Percentiles rank a stretch among this genome's conserved stretches.
These are phyloP conservation scores for Alca torda DNA, from an alignment of 2,797 vertebrate species.

Conservation along the genomic window DNA sequence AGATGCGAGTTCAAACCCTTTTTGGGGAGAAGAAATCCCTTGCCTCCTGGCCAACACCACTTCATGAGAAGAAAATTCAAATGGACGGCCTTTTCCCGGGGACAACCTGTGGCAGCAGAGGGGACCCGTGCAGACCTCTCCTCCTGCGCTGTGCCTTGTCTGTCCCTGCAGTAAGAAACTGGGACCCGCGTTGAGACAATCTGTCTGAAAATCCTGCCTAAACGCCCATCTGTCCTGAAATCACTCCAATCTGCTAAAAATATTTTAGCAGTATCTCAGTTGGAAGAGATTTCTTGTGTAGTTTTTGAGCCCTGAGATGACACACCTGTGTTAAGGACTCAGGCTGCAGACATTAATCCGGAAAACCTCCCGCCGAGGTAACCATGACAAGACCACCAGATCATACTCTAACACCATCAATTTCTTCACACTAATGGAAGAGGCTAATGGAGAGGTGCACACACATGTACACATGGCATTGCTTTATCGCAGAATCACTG, in stretches of 20 bases:
- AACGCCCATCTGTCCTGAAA: neutral
- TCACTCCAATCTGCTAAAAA: neutral
- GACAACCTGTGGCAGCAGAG: neutral
- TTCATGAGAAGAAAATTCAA: neutral
- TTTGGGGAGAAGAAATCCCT: neutral
- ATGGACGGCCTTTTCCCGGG: neutral
- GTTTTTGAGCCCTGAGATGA: neutral
- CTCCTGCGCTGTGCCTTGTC: neutral
- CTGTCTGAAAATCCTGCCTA: neutral
- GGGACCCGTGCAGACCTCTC: neutral
- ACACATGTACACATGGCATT: accelerated
- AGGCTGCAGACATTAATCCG: accelerated
- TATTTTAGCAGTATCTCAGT: neutral
- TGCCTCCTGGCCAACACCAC: neutral
- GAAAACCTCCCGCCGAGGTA: accelerated
- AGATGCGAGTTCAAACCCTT: neutral
- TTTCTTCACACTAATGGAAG: neutral
- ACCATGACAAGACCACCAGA: neutral
- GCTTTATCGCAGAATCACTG: neutral
- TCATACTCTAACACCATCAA: too few species aligned
- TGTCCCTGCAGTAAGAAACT: neutral
- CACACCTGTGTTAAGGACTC: neutral
- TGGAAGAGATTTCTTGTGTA: neutral
- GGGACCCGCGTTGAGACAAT: neutral
- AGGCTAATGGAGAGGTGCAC: neutral